These are phyloP conservation scores for Antitype chi DNA, from an alignment of 2,888 invertebrate species.

Conservation along the genomic window DNA sequence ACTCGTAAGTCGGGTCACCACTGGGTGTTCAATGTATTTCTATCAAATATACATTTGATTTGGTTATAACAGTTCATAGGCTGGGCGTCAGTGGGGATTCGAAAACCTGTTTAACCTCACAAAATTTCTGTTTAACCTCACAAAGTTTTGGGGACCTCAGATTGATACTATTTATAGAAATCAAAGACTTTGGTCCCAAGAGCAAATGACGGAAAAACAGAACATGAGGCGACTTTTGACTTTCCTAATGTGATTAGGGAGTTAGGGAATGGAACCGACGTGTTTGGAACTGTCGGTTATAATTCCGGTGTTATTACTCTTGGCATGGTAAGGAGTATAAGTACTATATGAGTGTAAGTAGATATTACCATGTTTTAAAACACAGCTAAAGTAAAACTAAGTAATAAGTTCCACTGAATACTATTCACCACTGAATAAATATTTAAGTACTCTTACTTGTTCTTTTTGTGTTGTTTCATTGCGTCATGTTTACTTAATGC, in stretches of 20 bases:
- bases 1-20: too few species aligned
- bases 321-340: not conserved
- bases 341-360: not conserved
- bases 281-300: constrained; percentile 7
- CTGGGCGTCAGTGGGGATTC: too few species aligned
- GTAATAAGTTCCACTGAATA: not conserved
- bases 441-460: too few species aligned
- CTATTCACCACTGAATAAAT: not conserved
- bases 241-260: constrained; percentile 55
- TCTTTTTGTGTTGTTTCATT: too few species aligned
- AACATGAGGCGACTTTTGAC: constrained; percentile 26
- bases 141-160: not conserved
- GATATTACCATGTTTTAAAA: not conserved
- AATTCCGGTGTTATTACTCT: constrained; percentile 6
- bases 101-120: too few species aligned
- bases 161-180: constrained; percentile 4
- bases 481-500: too few species aligned
- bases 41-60: too few species aligned
- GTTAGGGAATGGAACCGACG: constrained; percentile 32
- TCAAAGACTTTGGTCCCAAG: constrained; percentile 29
- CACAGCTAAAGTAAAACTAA: not conserved
- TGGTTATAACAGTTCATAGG: too few species aligned
- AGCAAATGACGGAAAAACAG: constrained; percentile 19
- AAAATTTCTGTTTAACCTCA: not conserved
- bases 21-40: too few species aligned